A percentile compares a stretch with the other conserved stretches of the same genome.
Conservation (phyloP, 2,113 vertebrate genomes). For the Oreotragus oreotragus region DNA sequence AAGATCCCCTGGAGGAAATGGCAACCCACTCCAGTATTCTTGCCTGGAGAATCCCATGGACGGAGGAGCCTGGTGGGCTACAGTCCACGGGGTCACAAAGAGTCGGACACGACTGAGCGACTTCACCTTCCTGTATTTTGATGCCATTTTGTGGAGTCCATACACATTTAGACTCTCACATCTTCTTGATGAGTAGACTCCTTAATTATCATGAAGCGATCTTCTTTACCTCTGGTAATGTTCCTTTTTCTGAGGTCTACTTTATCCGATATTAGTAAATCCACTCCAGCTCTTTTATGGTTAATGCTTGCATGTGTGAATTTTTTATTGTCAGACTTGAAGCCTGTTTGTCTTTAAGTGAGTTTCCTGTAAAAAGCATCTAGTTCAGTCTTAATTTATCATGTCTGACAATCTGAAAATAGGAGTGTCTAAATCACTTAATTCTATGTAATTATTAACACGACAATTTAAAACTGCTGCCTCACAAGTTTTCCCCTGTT, state of each 20-base stretch:
- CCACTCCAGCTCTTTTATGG: background rate
- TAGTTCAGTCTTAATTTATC: background rate
- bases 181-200: background rate
- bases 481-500: background rate
- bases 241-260: background rate
- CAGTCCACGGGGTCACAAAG: too few relatives aligned
- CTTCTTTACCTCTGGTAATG: background rate
- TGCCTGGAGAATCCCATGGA: too few relatives aligned
- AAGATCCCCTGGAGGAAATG: too few relatives aligned
- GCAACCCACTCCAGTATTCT: too few relatives aligned
- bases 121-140: background rate
- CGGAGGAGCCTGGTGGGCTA: too few relatives aligned
- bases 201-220: background rate
- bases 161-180: background rate
- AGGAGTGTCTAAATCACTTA: background rate
- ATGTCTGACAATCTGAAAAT: background rate
- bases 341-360: background rate
- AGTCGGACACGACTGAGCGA: too few relatives aligned
- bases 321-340: background rate
- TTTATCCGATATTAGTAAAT: background rate
- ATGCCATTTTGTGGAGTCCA: background rate
- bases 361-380: background rate
- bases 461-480: background rate
- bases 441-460: background rate
- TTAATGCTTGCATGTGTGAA: background rate